Conservation (phyloP, 2,113 vertebrate species). For the Phalacrocorax brasilianus region DNA sequence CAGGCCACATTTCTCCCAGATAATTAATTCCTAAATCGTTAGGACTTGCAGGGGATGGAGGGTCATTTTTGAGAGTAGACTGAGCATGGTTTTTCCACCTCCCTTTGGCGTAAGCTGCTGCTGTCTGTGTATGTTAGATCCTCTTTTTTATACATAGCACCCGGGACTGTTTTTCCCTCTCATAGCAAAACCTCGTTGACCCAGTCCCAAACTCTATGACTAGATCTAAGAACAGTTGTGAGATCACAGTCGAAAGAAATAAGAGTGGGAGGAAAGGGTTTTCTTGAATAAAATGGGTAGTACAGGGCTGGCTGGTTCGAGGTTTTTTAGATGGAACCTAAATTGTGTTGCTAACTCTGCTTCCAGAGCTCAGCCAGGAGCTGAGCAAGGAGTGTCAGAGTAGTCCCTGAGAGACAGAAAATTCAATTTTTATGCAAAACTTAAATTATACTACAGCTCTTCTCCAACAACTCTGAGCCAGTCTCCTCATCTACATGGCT, state of each 20-base stretch:
- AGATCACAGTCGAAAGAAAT: neutral
- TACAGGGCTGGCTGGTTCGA: neutral
- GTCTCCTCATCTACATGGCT: neutral
- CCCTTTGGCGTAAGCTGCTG: neutral
- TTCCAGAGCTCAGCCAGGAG: neutral
- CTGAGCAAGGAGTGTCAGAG: neutral
- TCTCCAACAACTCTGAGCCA: neutral
- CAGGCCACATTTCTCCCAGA: neutral
- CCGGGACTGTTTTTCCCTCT: neutral
- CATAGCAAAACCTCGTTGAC: neutral
- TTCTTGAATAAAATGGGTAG: neutral
- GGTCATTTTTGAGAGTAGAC: neutral
- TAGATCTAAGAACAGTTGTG: neutral
- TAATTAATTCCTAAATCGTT: neutral
- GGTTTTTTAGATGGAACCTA: neutral
- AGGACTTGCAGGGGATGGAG: neutral
- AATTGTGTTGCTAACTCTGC: neutral
- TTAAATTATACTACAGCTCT: neutral
- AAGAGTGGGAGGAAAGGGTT: neutral
- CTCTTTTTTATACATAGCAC: neutral
- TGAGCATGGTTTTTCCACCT: neutral
- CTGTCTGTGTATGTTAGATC: neutral
- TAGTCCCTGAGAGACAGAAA: neutral
- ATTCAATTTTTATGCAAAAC: neutral
- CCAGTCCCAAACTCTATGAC: neutral